Percentiles rank a stretch among this genome's conserved stretches.
phyloP scores from a whole-genome alignment of 2,888 invertebrate species.

The Coelinius sp. region DNA sequence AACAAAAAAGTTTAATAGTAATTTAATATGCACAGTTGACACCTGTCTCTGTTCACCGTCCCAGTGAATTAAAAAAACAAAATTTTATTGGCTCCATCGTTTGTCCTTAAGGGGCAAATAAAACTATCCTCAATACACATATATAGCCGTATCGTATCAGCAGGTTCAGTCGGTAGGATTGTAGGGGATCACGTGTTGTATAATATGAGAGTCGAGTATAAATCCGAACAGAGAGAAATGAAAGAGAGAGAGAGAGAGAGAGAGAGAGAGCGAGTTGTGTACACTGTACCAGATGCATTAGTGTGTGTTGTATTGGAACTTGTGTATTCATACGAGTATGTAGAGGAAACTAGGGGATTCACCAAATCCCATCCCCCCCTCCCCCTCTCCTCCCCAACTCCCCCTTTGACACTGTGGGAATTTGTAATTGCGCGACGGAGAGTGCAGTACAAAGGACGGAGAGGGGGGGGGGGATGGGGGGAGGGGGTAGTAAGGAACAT shows the following conservation, averaged over 20 bases:
- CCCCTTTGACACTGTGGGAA: conserved; percentile 50
- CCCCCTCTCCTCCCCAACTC: conserved; percentile 20
- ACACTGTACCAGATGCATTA: not conserved
- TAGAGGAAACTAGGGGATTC: conserved; percentile 8
- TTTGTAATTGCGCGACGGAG: conserved; percentile 59
- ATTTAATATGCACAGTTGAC: conserved; percentile 14
- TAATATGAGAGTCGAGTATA: not conserved
- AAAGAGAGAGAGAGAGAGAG: not conserved
- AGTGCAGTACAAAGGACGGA: conserved; percentile 45
- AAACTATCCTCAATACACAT: not conserved
- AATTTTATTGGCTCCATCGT: conserved; percentile 1
- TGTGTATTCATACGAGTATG: conserved; percentile 11
- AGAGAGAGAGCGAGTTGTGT: too few species aligned
- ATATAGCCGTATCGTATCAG: not conserved
- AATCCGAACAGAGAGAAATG: not conserved
- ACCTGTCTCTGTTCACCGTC: conserved; percentile 8
- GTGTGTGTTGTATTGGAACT: conserved; percentile 3
- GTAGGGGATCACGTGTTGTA: not conserved
- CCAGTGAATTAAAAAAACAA: conserved; percentile 11
- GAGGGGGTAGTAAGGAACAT: not conserved
- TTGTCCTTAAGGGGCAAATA: conserved; percentile 12
- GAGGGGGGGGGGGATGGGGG: conserved; percentile 22
- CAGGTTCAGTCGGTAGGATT: not conserved
- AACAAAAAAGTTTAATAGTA: not conserved
- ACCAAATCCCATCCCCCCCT: conserved; percentile 40